Evolutionary conservation across 2,888 invertebrate genomes (phyloP), one percentile per base, ranked within the genome.

Genomic region (Lycocerus yunnanus): DNA sequence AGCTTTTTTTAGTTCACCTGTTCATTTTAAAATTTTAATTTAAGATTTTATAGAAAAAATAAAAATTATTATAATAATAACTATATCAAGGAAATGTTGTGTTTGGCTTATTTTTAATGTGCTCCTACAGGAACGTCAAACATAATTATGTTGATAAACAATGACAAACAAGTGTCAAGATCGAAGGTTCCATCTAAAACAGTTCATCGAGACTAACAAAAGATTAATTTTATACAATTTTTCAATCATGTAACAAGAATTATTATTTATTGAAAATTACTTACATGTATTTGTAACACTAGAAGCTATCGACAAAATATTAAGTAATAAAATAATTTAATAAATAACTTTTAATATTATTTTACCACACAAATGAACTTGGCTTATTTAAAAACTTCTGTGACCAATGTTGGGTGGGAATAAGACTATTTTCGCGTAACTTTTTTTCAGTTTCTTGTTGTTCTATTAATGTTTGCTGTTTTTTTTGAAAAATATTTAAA

Each of bases 401-500:
- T 18, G 61, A 63, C 61, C 61, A 63, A 63, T 63, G 61, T 9
- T 13, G 16, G 8, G 16, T 63, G 13, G 61, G 61, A 18, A 63
- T 63, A 8, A 63, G 3, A 43, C 43, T 43, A 63, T 63, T 18
- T n/a, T 20, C n/a, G 1, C 11, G 16, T n/a, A n/a, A n/a, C 2
- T 86, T 84, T 63, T 87, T 90, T 14, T 70, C 9, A 87, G 88
- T 82, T 84, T 92, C 90, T 87, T 92, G 89, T 86, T 91, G 91
- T 81, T 93, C 94, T 83, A 93, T 88, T 75, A 95, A 89, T 80
- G 91, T 91, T 73, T 93, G 91, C 87, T 97, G 97, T 88, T 97
- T 97, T 84, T 97, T 95, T 83, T 95, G 91, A 88, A 99, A 99
- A 78, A 95, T 94, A 75, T 92, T 92, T 65, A 99, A 90, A 6